A percentile compares a stretch with the other conserved stretches of the same genome.
These are phyloP conservation scores for Araneus ventricosus DNA, from an alignment of 1,140 invertebrate genomes.

Conservation along the genomic window DNA sequence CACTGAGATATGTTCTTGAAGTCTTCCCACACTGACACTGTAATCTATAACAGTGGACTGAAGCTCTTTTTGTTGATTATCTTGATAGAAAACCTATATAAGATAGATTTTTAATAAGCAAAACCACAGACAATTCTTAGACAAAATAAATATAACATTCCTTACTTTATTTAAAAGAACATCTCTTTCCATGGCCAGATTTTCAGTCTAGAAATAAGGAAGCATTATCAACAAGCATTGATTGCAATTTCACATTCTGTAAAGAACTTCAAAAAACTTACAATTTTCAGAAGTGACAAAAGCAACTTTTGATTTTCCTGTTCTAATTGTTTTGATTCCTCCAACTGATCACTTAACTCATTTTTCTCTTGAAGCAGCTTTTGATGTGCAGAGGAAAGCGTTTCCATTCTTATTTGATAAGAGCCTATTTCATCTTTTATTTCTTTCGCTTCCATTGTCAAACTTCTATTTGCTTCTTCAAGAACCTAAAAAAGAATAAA, in stretches of 20 bases:
- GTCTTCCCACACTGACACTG: slow-evolving; percentile 65
- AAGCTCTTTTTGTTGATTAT: slow-evolving; percentile 63
- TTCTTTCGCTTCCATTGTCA: background rate
- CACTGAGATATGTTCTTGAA: slow-evolving; percentile 65
- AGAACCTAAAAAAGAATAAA: background rate
- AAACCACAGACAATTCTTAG: background rate
- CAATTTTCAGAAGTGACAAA: slow-evolving; percentile 55
- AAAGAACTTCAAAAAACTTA: slow-evolving; percentile 23
- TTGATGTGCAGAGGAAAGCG: background rate
- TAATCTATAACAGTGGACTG: slow-evolving; percentile 42
- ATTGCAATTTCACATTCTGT: background rate
- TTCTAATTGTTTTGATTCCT: slow-evolving; percentile 44
- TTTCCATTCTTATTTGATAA: background rate
- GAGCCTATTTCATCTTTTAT: background rate
- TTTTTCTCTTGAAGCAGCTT: slow-evolving; percentile 20
- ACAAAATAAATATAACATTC: background rate
- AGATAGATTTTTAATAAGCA: background rate
- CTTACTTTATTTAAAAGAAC: slow-evolving; percentile 49
- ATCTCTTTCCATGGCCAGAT: slow-evolving; percentile 49
- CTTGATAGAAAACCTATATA: slow-evolving; percentile 48
- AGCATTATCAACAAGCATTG: background rate
- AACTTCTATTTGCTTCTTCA: background rate
- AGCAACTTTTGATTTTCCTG: slow-evolving; percentile 45
- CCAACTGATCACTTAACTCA: slow-evolving; percentile 27
- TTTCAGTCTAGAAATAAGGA: slow-evolving; percentile 51